Evolutionary conservation across 2,113 vertebrate genomes (phyloP).

Genomic region (Chlorocebus sabaeus): DNA sequence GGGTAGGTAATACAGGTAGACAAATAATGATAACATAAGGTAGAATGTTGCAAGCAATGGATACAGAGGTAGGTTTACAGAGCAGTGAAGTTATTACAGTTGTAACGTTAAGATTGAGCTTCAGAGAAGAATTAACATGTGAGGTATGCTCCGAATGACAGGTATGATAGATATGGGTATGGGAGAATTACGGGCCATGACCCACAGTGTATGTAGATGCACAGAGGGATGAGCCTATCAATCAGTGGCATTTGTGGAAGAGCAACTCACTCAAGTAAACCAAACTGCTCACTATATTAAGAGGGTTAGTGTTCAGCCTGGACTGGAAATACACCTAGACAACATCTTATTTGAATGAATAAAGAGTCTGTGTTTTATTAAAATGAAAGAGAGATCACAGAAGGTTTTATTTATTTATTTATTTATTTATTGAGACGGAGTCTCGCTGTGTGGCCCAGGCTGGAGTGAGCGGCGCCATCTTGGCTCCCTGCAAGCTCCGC

Average conservation of each 20-base stretch:
- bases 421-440: neutral
- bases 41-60: neutral
- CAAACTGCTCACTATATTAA: neutral
- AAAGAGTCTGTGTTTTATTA: neutral
- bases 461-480: too few relatives aligned
- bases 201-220: neutral
- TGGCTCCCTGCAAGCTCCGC: too few relatives aligned
- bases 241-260: neutral
- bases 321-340: neutral
- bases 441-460: rapidly evolving
- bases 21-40: neutral
- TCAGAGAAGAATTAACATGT: neutral
- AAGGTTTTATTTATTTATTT: neutral
- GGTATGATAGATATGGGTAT: neutral
- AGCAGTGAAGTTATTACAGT: neutral
- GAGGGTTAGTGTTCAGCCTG: neutral
- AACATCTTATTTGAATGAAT: neutral
- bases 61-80: neutral
- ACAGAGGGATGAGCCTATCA: neutral
- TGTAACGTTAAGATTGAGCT: neutral
- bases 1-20: neutral
- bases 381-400: neutral
- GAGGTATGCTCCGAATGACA: neutral
- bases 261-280: neutral
- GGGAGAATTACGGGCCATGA: neutral